Percentiles rank a stretch among this genome's conserved stretches.
Evolutionary conservation across 2,888 invertebrate species (phyloP).

Genomic region (Ormyrus labotus): DNA sequence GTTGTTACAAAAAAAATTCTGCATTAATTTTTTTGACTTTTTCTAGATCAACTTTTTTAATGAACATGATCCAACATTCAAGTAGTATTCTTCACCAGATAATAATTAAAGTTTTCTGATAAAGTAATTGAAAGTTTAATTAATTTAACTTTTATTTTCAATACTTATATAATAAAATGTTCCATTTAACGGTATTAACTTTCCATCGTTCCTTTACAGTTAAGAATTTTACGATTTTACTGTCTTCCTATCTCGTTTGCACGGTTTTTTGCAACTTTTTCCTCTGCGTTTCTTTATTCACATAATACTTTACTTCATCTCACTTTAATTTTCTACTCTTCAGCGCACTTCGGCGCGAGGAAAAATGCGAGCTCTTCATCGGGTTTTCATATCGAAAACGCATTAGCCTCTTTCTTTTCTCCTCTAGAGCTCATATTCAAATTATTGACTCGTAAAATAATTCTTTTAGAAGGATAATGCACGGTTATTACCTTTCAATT

Average conservation of each 20-base stretch:
- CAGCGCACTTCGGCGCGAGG: not conserved
- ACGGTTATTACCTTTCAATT: not conserved
- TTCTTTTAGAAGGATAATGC: constrained; percentile 20
- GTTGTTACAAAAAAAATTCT: not conserved
- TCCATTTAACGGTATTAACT: constrained; percentile 19
- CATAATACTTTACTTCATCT: constrained; percentile 13
- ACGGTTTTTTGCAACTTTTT: constrained; percentile 2
- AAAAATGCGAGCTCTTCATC: constrained; percentile 41
- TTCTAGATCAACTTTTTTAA: too few relatives aligned
- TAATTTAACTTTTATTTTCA: not conserved
- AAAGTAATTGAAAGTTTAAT: too few relatives aligned
- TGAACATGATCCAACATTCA: too few relatives aligned
- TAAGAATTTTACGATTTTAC: constrained; percentile 2
- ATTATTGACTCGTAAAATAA: constrained; percentile 43
- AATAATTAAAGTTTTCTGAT: too few relatives aligned
- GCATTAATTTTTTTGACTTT: not conserved
- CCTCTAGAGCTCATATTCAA: constrained; percentile 24
- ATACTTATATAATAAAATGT: constrained; percentile 3
- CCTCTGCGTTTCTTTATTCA: not conserved
- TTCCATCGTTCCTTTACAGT: not conserved
- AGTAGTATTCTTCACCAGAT: too few relatives aligned
- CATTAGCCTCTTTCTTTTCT: constrained; percentile 48
- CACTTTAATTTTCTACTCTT: constrained; percentile 39
- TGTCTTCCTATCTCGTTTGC: not conserved
- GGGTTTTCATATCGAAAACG: constrained; percentile 51